Evolutionary conservation across 30 jellyfish, hydroid and myxozoan genomes (phyloP).

Genomic region (Chrysaora quinquecirrha): DNA sequence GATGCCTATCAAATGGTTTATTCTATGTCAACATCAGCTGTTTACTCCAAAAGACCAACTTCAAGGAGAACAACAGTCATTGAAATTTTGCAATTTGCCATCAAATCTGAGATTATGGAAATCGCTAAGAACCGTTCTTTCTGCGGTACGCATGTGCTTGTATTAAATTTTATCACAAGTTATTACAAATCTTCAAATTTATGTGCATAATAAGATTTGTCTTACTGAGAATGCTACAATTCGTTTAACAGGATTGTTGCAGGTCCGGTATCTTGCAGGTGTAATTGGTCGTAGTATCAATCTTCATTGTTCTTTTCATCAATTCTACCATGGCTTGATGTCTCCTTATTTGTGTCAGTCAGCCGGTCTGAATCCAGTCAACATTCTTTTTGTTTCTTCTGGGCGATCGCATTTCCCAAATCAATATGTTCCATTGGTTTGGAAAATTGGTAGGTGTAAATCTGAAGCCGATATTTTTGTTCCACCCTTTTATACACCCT

Average conservation of each 20-base stretch:
- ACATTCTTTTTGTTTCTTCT: neutral
- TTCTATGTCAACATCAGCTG: neutral
- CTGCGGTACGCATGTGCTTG: neutral
- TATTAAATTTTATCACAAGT: too few relatives aligned
- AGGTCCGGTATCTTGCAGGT: neutral
- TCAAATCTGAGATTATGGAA: neutral
- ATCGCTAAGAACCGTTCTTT: neutral
- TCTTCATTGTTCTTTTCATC: neutral
- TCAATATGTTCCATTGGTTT: neutral
- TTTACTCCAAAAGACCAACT: neutral
- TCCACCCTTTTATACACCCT: too few relatives aligned
- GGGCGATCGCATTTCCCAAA: neutral
- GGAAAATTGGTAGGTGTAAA: neutral
- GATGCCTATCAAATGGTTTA: neutral
- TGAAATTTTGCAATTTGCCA: neutral
- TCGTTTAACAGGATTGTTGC: neutral
- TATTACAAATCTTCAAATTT: neutral
- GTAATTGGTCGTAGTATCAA: neutral
- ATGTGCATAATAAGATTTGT: neutral
- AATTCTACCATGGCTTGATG: neutral
- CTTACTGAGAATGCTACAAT: too few relatives aligned
- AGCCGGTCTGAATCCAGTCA: neutral
- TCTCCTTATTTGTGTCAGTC: neutral
- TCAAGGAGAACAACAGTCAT: neutral
- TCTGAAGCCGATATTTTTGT: too few relatives aligned